Base-by-base conservation (phyloP, 1,140 invertebrate species). In the Drosophila ficusphila region DNA sequence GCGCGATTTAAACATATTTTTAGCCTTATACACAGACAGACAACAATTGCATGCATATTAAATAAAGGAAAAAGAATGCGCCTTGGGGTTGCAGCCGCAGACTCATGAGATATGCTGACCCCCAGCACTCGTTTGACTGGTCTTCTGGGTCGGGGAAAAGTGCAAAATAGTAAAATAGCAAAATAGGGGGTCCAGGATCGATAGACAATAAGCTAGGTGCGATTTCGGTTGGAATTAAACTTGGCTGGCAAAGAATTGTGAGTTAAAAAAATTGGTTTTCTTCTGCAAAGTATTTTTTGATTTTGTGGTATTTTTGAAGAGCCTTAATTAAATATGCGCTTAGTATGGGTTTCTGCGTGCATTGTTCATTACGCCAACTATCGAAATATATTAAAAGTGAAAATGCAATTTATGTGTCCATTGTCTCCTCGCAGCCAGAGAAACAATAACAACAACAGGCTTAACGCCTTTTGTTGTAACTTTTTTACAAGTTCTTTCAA, bases 1-100 rank as follows among this genome's bases (percentile, higher is more conserved):
- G 79, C 81, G 79, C 79, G 81, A 88, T 81, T 86, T 88, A 81
- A 86, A 86, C 82, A 86, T 86, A 88, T 86, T 86, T 86, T 88
- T 86, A 86, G 81, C 76, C 82, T 75, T 61, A 69, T 47, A 33
- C 42, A 85, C 71, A 61, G 39, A 58, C 42, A 71, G 65, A 73
- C 69, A 79, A 86, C 81, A 86, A 86, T 86, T 86, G 81, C 81
- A 86, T 86, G 81, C 82, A 86, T 86, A 86, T 86, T 88, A 86
- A 83, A 82, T 62, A 70, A 57, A 70, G 74, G 60, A 54, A 52
- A 56, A 67, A 81, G 57, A 76, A 64, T 69, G 61, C 49, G 52
- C 42, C 58, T 77, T 52, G 73, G 73, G 78, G 78, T 77, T 81
- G 52, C 27, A 39, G 39, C 57, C 21, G 23, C 62, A 42, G 53